Base-by-base conservation (phyloP, 2,888 invertebrate species). In the Elysia crispata region DNA sequence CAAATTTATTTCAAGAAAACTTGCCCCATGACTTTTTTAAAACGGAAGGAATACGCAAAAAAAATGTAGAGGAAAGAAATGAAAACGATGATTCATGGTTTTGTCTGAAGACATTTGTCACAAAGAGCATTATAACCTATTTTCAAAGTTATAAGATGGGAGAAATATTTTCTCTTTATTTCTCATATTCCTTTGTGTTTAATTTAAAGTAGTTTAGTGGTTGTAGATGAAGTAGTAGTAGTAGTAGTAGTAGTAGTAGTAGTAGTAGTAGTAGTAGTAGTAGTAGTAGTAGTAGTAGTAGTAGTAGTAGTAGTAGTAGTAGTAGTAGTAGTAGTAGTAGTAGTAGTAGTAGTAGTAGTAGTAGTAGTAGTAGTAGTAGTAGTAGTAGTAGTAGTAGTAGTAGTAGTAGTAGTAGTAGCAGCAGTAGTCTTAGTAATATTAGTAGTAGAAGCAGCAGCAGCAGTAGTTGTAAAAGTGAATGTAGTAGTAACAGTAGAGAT, bases 341-440 rank as follows among this genome's bases (percentile, higher is more conserved):
- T 70, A 70, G 70, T 70, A 70, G 70, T 70, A 70, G 70, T 41
- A 70, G 49, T n/a, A 70, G 70, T 41, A 70, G 70, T 41, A 70
- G 70, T 70, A 70, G 41, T 33, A 70, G 49, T 70, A 70, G 70
- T 70, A 70, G 70, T 70, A 70, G 70, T 33, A 70, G 70, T 33
- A 70, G 41, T 33, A 70, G 70, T 70, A 70, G 70, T 70, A 70
- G 70, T 70, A 70, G 70, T 13, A 70, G 70, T 70, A 70, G 33
- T 70, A 70, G 70, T 70, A 70, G 70, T n/a, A 70, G 41, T 8
- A 70, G 31, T 70, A 70, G 70, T 70, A 70, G 70, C 41, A 70
- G 41, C 41, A 70, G 70, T 33, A n/a, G n/a, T n/a, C n/a, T n/a
- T n/a, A n/a, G n/a, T n/a, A n/a, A n/a, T n/a, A n/a, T n/a, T n/a